phyloP scores from a whole-genome alignment of 2,797 vertebrate genomes.

The Lophotriccus pileatus region DNA sequence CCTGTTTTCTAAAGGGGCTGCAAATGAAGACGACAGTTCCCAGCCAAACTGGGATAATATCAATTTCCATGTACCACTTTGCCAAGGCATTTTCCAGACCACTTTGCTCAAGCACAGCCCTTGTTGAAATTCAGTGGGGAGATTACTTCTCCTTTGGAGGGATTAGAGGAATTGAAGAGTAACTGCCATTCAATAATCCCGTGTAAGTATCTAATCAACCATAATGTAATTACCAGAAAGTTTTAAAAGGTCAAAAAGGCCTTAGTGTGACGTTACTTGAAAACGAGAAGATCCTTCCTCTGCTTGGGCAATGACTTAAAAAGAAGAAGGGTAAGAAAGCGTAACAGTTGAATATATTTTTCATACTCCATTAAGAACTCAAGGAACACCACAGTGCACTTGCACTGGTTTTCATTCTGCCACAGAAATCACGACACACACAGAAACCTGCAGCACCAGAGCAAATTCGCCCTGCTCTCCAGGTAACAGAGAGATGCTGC shows the following conservation, averaged over 20 bases:
- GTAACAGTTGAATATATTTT: neutral
- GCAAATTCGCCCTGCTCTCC: neutral
- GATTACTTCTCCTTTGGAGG: conserved; percentile 33
- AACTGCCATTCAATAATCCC: conserved; percentile 48
- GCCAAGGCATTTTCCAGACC: neutral
- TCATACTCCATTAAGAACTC: neutral
- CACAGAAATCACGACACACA: neutral
- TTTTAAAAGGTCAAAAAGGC: conserved; percentile 57
- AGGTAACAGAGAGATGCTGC: neutral
- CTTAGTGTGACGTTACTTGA: neutral
- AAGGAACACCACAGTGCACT: neutral
- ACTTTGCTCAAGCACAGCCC: neutral
- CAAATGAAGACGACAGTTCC: neutral
- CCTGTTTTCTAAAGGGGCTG: neutral
- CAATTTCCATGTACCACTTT: neutral
- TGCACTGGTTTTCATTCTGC: neutral
- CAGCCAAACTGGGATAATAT: neutral
- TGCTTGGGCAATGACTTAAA: neutral
- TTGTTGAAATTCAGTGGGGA: conserved; percentile 27
- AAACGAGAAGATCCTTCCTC: neutral
- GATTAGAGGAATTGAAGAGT: conserved; percentile 52
- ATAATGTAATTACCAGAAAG: conserved; percentile 57
- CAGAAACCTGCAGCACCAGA: neutral
- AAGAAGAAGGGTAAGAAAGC: neutral
- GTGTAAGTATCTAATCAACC: conserved; percentile 45